phyloP scores from a whole-genome alignment of 2,888 invertebrate species.

The Latheticus oryzae region DNA sequence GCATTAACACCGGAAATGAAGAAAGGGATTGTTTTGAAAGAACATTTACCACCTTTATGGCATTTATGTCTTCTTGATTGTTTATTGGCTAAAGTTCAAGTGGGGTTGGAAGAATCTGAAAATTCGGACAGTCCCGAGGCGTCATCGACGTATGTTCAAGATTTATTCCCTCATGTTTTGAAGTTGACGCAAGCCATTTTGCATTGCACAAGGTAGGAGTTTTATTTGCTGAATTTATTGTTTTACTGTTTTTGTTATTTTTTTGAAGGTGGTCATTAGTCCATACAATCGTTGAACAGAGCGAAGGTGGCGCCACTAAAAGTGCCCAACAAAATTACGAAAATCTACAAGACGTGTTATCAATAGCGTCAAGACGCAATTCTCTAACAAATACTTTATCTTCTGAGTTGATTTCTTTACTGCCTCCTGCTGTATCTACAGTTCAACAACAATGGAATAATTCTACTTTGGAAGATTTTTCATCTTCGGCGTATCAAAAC shows the following conservation, averaged over 20 bases:
- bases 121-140: conserved; percentile 60
- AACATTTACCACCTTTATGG: conserved; percentile 75
- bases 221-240: conserved; percentile 26
- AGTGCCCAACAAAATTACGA: conserved; percentile 66
- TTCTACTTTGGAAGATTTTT: conserved; percentile 69
- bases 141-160: conserved; percentile 67
- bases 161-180: conserved; percentile 75
- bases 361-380: conserved; percentile 64
- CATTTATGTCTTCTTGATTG: conserved; percentile 82
- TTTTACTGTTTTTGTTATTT: not conserved
- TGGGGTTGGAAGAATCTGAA: conserved; percentile 69
- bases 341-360: conserved; percentile 64
- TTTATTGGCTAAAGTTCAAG: conserved; percentile 80
- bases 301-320: conserved; percentile 62
- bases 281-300: conserved; percentile 61
- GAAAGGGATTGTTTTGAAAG: conserved; percentile 59
- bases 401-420: conserved; percentile 68
- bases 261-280: conserved; percentile 58
- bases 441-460: conserved; percentile 74
- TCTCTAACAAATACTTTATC: conserved; percentile 61
- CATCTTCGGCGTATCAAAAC: conserved; percentile 76
- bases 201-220: conserved; percentile 70
- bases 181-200: conserved; percentile 75
- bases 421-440: conserved; percentile 70
- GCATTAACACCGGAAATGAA: conserved; percentile 68